Conservation (phyloP, 2,797 vertebrate species). For the Ispidina lecontei region DNA sequence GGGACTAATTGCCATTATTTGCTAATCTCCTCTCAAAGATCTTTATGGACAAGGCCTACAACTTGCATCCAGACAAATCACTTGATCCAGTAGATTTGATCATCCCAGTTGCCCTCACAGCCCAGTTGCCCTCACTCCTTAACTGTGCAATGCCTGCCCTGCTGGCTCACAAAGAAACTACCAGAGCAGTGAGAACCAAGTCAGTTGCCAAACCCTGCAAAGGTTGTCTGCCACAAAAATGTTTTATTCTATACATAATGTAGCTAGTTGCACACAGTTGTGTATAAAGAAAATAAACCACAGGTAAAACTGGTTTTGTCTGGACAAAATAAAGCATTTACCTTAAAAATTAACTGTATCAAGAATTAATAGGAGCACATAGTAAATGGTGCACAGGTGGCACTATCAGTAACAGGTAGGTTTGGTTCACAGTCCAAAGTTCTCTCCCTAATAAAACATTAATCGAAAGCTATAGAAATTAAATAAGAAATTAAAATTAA, state of each 20-base stretch:
- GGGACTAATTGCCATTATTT: background rate
- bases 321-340: background rate
- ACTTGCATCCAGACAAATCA: background rate
- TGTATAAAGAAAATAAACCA: background rate
- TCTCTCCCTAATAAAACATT: background rate
- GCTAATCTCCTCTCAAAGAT: background rate
- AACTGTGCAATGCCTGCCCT: background rate
- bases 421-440: background rate
- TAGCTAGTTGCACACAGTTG: background rate
- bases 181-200: background rate
- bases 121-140: background rate
- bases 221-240: background rate
- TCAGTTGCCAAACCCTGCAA: background rate
- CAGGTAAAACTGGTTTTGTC: background rate
- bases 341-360: background rate
- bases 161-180: constrained; percentile 9
- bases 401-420: background rate
- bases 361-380: background rate
- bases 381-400: background rate
- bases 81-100: background rate
- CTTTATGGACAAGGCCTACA: background rate
- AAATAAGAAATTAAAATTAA: background rate
- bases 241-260: background rate
- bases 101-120: background rate
- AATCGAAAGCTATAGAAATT: background rate